phyloP scores from a whole-genome alignment of 2,113 vertebrate species.

The Heterochromis multidens region DNA sequence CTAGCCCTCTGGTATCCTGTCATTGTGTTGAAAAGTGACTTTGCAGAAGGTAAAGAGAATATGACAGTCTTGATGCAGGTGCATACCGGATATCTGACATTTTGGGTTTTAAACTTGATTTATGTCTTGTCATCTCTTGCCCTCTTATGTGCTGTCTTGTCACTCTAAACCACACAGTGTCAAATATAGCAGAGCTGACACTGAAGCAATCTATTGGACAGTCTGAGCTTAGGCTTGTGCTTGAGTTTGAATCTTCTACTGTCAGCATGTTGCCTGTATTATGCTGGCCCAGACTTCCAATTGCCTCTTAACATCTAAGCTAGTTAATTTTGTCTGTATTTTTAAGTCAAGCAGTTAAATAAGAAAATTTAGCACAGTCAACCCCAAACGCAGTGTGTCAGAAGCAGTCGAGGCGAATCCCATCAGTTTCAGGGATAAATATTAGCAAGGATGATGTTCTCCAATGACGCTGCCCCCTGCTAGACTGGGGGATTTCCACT shows the following conservation, averaged over 20 bases:
- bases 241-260: background rate
- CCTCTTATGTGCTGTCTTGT: background rate
- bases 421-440: background rate
- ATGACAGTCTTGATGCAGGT: background rate
- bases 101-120: background rate
- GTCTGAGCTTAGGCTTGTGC: background rate
- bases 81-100: background rate
- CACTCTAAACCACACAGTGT: background rate
- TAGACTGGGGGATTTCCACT: background rate
- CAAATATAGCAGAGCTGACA: background rate
- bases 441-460: background rate
- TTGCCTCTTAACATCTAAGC: background rate
- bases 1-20: background rate
- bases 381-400: background rate
- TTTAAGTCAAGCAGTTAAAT: background rate
- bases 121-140: background rate
- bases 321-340: background rate
- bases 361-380: background rate
- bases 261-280: background rate
- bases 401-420: background rate
- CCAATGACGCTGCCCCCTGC: background rate
- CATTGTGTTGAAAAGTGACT: background rate
- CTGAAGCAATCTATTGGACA: background rate
- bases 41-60: background rate
- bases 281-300: background rate